Evolutionary conservation across 1,140 invertebrate genomes (phyloP), one percentile per base, ranked within the genome.

Genomic region (Psilanteris sp.): DNA sequence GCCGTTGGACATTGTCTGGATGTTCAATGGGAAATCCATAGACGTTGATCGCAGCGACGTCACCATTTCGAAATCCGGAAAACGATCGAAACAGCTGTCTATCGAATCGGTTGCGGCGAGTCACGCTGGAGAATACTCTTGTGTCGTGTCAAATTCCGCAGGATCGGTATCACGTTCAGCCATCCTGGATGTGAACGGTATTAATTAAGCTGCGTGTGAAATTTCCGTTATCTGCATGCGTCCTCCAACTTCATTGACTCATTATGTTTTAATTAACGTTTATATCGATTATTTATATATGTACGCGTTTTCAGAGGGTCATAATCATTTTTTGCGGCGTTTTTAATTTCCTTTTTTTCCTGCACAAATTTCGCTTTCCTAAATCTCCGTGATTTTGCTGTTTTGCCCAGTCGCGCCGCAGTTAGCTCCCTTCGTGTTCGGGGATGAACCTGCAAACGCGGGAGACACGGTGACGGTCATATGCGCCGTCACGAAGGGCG

Each of bases 71-170:
- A n/a, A n/a, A n/a, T n/a, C n/a, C n/a, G n/a, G n/a, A n/a, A n/a
- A n/a, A n/a, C n/a, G n/a, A n/a, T n/a, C n/a, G n/a, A n/a, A n/a
- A n/a, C n/a, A n/a, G n/a, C n/a, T n/a, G n/a, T n/a, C n/a, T 52
- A 95, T 96, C 77, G 92, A 94, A 79, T 92, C 92, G 61, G 93
- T 94, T 8, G 90, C 91, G 46, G 93, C 92, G 29, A 89, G 91
- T 37, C 95, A 96, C 83, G 91, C 91, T 81, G 94, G 94, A 66
- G 92, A 92, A 72, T 97, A 96, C 81, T 95, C 93, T 64, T 97
- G 95, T 86, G 90, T 92, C 75, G 94, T 92, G 37, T 92, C 88
- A 77, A 95, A 95, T 88, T 88, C 87, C 57, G 95, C 94, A 16
- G 93, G 93, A 62, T 91, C 89, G 34, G 91, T 90, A 78, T 92